Conservation (phyloP, 2,797 vertebrate genomes). For the Siniperca obscura region DNA sequence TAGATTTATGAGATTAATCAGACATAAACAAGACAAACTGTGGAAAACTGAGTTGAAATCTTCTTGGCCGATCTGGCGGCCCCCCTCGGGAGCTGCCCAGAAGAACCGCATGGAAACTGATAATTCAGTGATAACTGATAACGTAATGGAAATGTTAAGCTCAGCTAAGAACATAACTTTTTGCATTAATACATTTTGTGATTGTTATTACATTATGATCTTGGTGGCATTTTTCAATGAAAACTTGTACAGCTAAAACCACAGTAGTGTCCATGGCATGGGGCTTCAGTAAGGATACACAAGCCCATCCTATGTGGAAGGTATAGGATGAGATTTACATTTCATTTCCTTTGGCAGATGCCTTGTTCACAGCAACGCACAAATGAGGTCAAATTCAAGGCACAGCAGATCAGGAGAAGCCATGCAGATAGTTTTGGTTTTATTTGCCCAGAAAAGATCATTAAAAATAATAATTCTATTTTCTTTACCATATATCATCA, state of each 20-base stretch:
- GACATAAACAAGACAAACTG: neutral
- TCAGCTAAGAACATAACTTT: neutral
- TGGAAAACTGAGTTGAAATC: neutral
- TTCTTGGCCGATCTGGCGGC: neutral
- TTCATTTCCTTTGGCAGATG: neutral
- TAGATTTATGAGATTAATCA: neutral
- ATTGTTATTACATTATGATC: neutral
- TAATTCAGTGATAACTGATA: too few species aligned
- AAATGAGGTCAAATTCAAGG: neutral
- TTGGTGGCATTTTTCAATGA: neutral
- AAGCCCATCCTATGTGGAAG: neutral
- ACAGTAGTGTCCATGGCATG: too few species aligned
- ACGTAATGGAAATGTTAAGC: too few species aligned
- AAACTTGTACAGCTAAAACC: too few species aligned
- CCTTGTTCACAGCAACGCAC: neutral
- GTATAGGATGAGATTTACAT: neutral
- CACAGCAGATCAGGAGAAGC: neutral
- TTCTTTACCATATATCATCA: too few species aligned
- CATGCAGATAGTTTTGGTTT: too few species aligned
- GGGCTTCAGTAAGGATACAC: neutral
- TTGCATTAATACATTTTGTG: neutral
- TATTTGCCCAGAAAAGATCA: too few species aligned
- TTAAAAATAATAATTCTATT: too few species aligned
- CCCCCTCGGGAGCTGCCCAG: neutral
- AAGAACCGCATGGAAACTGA: neutral